A percentile compares a stretch with the other conserved stretches of the same genome.
Conservation (phyloP, 2,113 vertebrate genomes). For the Hyperoodon ampullatus region DNA sequence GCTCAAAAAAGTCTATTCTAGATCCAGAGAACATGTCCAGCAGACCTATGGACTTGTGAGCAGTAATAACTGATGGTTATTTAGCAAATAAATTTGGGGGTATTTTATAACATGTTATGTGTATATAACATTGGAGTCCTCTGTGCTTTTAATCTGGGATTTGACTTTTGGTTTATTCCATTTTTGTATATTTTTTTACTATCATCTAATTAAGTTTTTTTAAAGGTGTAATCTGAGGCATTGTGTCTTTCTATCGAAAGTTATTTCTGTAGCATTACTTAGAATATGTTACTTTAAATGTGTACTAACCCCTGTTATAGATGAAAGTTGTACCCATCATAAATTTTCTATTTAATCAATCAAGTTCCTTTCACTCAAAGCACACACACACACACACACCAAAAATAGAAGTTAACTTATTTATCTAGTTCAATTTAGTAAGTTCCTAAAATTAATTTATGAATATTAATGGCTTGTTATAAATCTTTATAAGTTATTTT, state of each 20-base stretch:
- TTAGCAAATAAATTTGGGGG: neutral
- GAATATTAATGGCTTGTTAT: neutral
- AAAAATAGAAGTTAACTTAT: neutral
- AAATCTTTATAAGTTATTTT: neutral
- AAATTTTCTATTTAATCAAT: neutral
- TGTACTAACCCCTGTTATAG: neutral
- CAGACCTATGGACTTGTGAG: neutral
- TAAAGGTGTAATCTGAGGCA: neutral
- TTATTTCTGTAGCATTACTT: neutral
- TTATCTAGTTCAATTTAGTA: neutral
- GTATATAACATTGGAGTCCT: neutral
- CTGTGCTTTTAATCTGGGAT: neutral
- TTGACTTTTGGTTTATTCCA: neutral
- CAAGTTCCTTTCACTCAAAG: neutral
- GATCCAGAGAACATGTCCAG: neutral
- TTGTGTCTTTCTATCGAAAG: neutral
- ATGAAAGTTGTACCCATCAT: neutral
- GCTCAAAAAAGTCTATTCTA: neutral
- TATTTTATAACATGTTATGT: neutral
- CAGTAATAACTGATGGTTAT: neutral
- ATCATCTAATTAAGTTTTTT: neutral
- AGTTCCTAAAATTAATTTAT: neutral
- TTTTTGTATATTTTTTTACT: neutral
- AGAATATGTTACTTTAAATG: neutral
- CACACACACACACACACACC: neutral